Evolutionary conservation across 1,140 invertebrate species (phyloP).

Genomic region (Chlorops oryzae): DNA sequence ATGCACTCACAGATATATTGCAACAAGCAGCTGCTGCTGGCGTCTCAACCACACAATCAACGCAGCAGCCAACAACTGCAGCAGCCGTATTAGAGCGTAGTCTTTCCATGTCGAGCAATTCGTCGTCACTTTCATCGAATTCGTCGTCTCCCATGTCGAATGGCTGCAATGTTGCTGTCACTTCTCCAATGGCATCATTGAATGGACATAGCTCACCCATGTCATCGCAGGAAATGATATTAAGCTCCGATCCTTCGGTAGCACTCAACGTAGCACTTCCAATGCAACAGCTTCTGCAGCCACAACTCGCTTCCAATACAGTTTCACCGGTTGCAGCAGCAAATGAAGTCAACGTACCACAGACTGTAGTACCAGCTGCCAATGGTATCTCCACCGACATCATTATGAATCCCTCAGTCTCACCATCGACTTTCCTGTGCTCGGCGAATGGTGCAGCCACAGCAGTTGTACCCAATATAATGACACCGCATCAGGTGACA

Average conservation of each 20-base stretch:
- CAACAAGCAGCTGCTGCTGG: conserved; percentile 22
- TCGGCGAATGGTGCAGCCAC: conserved; percentile 47
- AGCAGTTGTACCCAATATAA: conserved; percentile 52
- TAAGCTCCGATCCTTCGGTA: conserved; percentile 42
- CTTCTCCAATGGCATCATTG: conserved; percentile 27
- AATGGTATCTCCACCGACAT: conserved; percentile 54
- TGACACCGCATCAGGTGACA: conserved; percentile 42
- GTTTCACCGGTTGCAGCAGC: neutral
- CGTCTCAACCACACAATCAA: conserved; percentile 9
- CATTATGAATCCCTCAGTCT: conserved; percentile 58
- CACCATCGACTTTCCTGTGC: conserved; percentile 51
- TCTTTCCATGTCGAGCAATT: conserved; percentile 29
- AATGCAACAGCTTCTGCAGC: conserved; percentile 24
- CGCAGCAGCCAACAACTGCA: conserved; percentile 8
- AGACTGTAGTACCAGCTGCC: conserved; percentile 26
- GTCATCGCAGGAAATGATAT: conserved; percentile 46
- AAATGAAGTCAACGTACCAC: no score
- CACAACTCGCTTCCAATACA: neutral
- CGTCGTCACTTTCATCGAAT: conserved; percentile 16
- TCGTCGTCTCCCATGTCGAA: conserved; percentile 22
- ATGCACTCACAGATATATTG: conserved; percentile 35
- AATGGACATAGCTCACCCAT: conserved; percentile 32
- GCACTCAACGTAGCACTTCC: conserved; percentile 28
- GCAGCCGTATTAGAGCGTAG: conserved; percentile 31
- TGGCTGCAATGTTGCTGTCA: conserved; percentile 11